Evolutionary conservation across 1,140 invertebrate species (phyloP).

Genomic region (Drosophila leontia): DNA sequence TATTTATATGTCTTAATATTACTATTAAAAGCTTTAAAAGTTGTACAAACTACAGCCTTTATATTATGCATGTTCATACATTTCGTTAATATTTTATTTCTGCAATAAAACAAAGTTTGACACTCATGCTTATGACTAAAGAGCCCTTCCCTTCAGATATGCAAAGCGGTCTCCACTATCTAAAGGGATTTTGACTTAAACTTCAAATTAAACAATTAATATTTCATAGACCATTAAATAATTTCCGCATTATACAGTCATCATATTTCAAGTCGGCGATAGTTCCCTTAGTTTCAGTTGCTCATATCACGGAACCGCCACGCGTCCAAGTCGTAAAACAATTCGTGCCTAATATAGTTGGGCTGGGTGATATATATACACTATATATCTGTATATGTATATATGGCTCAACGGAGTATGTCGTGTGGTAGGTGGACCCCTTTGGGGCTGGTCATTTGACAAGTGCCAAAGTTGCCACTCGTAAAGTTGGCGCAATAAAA

Average conservation of each 20-base stretch:
- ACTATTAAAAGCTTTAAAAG: no score
- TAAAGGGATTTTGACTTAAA: not conserved
- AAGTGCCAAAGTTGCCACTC: conserved; percentile 67
- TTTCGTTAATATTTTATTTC: not conserved
- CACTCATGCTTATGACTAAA: no score
- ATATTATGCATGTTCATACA: no score
- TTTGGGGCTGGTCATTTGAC: conserved; percentile 63
- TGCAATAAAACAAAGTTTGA: not conserved
- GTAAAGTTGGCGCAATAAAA: conserved; percentile 68
- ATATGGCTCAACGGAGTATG: not conserved
- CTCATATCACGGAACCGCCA: conserved; percentile 33
- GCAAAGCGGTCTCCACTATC: not conserved
- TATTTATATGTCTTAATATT: no score
- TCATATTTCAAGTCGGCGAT: conserved; percentile 33
- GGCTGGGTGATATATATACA: conserved; percentile 15
- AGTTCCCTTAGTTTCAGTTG: no score
- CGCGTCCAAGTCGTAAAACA: conserved; percentile 55
- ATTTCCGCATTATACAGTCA: conserved; percentile 36
- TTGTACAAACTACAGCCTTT: no score
- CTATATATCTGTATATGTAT: not conserved
- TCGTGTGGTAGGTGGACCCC: conserved; percentile 20
- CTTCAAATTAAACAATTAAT: conserved; percentile 36
- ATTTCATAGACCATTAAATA: conserved; percentile 35
- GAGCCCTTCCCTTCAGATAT: not conserved
- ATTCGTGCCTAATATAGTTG: conserved; percentile 53